Percentiles rank a stretch among this genome's conserved stretches.
These are phyloP conservation scores for Piprites chloris DNA, from an alignment of 2,113 vertebrate genomes.

Conservation along the genomic window DNA sequence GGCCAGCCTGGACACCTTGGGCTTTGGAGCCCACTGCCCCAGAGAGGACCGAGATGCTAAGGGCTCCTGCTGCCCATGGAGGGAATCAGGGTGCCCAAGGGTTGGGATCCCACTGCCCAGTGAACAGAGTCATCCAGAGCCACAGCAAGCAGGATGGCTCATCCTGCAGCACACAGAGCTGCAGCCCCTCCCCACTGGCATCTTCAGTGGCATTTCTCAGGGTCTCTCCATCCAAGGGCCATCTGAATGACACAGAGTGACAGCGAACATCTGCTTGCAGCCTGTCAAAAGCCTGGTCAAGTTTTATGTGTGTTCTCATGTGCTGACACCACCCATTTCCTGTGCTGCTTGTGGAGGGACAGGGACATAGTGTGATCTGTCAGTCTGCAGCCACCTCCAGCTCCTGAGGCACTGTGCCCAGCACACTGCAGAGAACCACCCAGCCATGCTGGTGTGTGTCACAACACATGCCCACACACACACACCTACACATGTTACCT, in stretches of 20 bases:
- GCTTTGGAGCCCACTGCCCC: background rate
- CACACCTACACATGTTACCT: too few relatives aligned
- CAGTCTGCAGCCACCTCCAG: background rate
- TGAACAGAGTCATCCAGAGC: rapidly evolving
- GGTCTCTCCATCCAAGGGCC: background rate
- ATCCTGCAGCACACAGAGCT: background rate
- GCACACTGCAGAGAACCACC: background rate
- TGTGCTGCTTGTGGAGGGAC: rapidly evolving
- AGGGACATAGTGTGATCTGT: background rate
- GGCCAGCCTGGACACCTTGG: background rate
- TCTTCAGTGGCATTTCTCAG: background rate
- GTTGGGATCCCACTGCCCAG: background rate
- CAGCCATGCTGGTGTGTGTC: background rate
- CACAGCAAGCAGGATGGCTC: rapidly evolving
- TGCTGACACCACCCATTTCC: rapidly evolving
- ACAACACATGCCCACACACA: background rate
- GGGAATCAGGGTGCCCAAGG: background rate
- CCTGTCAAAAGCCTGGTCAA: background rate
- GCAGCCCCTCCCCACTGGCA: background rate
- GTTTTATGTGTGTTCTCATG: background rate
- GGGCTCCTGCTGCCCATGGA: background rate
- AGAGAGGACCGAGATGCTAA: background rate
- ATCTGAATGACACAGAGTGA: background rate
- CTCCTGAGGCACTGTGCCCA: background rate
- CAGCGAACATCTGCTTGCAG: background rate